Percentiles rank a stretch among this genome's conserved stretches.
Evolutionary conservation across 2,797 vertebrate species (phyloP).

Genomic region (Borostomias antarcticus): DNA sequence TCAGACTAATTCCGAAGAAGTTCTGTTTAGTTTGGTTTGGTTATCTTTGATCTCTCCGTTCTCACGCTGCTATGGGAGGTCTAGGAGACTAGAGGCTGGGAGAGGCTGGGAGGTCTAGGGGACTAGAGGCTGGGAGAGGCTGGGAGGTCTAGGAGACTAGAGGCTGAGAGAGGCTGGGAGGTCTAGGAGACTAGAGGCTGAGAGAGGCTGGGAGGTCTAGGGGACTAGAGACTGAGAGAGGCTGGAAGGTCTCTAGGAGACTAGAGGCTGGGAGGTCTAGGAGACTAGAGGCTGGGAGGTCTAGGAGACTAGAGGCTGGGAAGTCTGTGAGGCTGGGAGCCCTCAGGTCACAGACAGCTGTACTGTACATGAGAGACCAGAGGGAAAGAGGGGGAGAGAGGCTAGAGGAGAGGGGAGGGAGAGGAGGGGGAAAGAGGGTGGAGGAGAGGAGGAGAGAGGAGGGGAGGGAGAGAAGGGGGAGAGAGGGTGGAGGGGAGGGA

Average conservation of each 20-base stretch:
- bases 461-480: no score
- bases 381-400: background rate
- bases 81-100: background rate
- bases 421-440: no score
- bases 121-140: background rate
- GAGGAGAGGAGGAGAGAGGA: no score
- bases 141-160: background rate
- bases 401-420: background rate
- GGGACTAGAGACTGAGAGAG: no score
- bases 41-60: background rate
- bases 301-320: background rate
- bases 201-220: no score
- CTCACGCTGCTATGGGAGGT: background rate
- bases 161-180: background rate
- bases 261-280: no score
- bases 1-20: background rate
- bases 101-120: background rate
- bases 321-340: background rate
- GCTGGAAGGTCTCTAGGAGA: no score
- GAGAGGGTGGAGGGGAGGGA: background rate
- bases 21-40: background rate
- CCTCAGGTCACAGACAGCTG: no score
- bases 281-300: background rate
- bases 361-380: background rate
- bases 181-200: background rate